Conservation (phyloP, 2,888 invertebrate genomes). For the Ormia ochracea region DNA sequence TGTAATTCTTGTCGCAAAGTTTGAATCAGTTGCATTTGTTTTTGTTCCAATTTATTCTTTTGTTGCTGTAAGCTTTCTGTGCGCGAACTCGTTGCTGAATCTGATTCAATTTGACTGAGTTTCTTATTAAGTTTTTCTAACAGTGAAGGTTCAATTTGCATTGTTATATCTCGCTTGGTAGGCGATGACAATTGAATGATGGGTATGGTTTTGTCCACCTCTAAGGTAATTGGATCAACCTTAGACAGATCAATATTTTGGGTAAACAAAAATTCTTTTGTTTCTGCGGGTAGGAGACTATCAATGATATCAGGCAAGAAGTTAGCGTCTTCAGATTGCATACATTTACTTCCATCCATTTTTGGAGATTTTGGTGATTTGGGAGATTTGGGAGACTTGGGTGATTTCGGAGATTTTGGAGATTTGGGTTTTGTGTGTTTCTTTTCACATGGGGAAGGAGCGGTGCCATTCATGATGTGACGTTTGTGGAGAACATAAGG, state of each 20-base stretch:
- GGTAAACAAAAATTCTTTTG: conserved; percentile 83
- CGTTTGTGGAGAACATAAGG: conserved; percentile 90
- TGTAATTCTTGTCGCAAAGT: conserved; percentile 81
- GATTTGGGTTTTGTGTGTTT: conserved; percentile 80
- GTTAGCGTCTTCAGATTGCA: conserved; percentile 68
- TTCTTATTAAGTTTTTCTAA: conserved; percentile 84
- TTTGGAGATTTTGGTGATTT: conserved; percentile 81
- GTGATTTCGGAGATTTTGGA: conserved; percentile 82
- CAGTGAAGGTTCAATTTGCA: conserved; percentile 82
- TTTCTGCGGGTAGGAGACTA: conserved; percentile 77
- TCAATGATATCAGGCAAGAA: conserved; percentile 80
- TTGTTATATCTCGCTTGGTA: conserved; percentile 82
- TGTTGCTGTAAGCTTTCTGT: conserved; percentile 83
- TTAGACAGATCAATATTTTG: conserved; percentile 86
- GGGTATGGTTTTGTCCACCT: conserved; percentile 81
- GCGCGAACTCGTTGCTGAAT: conserved; percentile 85
- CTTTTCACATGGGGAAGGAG: conserved; percentile 78
- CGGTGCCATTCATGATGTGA: conserved; percentile 90
- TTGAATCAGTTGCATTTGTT: conserved; percentile 79
- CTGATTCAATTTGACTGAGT: conserved; percentile 86
- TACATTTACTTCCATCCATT: conserved; percentile 67
- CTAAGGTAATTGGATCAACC: conserved; percentile 84
- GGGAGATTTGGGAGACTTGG: conserved; percentile 81
- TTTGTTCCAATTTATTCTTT: conserved; percentile 78
- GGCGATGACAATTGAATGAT: conserved; percentile 82